These are phyloP conservation scores for Cyanoliseus patagonus DNA, from an alignment of 2,113 vertebrate species.

Conservation along the genomic window DNA sequence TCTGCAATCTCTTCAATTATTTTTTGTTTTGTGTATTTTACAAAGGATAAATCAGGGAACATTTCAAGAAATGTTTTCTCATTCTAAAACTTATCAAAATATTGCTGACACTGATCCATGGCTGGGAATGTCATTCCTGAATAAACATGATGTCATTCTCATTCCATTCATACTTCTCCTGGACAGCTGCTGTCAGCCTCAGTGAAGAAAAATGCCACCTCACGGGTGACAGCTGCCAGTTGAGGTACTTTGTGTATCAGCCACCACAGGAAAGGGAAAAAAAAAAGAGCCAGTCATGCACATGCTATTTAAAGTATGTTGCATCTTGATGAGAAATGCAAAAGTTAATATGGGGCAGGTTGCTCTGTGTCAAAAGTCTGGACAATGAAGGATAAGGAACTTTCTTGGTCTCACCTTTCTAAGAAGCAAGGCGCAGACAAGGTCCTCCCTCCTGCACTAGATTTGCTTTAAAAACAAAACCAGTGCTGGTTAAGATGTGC, in stretches of 20 bases:
- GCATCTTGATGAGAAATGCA: conserved; percentile 72
- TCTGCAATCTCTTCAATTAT: conserved; percentile 79
- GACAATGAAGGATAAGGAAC: background rate
- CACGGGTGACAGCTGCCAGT: conserved; percentile 92
- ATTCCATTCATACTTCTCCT: conserved; percentile 87
- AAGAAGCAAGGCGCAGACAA: background rate
- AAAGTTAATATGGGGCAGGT: conserved; percentile 53
- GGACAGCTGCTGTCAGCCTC: conserved; percentile 95
- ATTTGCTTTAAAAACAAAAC: background rate
- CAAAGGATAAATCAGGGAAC: conserved; percentile 83
- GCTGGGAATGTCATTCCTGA: conserved; percentile 88
- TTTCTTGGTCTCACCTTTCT: background rate
- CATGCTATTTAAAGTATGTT: conserved; percentile 83
- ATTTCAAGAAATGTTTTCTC: conserved; percentile 82
- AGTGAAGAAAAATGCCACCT: conserved; percentile 91
- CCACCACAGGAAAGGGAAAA: conserved; percentile 71
- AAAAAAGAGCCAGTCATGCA: conserved; percentile 80
- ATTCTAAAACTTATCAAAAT: conserved; percentile 85
- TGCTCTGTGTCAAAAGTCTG: conserved; percentile 13
- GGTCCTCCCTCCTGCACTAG: background rate
- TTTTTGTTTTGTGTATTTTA: conserved; percentile 78
- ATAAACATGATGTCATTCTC: conserved; percentile 98
- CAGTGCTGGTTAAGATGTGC: background rate
- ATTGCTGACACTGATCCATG: conserved; percentile 88
- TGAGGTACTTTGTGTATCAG: conserved; percentile 83